Percentiles rank a stretch among this genome's conserved stretches.
Evolutionary conservation across 2,888 invertebrate species (phyloP).

Genomic region (Dolichomitus sp.): DNA sequence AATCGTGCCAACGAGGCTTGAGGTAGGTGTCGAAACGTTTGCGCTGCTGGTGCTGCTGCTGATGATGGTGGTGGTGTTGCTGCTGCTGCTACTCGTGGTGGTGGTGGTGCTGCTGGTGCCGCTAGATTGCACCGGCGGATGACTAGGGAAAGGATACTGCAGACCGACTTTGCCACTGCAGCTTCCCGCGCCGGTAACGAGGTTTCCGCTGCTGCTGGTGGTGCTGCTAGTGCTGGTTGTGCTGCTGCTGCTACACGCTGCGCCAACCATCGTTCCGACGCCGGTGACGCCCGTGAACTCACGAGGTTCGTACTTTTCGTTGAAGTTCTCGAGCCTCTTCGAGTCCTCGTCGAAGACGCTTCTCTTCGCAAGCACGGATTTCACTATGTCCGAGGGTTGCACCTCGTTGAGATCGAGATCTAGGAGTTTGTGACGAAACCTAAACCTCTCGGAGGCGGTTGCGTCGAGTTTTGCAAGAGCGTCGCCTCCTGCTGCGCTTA

Average conservation of each 20-base stretch:
- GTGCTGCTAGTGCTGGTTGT: slow-evolving; percentile 57
- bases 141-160: slow-evolving; percentile 93
- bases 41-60: slow-evolving; percentile 80
- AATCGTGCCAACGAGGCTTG: slow-evolving; percentile 60
- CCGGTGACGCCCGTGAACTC: slow-evolving; percentile 86
- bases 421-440: slow-evolving; percentile 91
- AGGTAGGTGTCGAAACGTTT: slow-evolving; percentile 56
- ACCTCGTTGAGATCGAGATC: slow-evolving; percentile 93
- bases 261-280: slow-evolving; percentile 67
- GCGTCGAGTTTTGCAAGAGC: slow-evolving; percentile 87
- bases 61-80: slow-evolving; percentile 86
- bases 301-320: slow-evolving; percentile 93
- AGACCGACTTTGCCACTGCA: slow-evolving; percentile 87
- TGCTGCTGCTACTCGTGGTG: slow-evolving; percentile 83
- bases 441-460: slow-evolving; percentile 87
- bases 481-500: slow-evolving; percentile 88
- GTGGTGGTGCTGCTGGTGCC: slow-evolving; percentile 85
- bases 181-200: slow-evolving; percentile 73
- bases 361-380: slow-evolving; percentile 95
- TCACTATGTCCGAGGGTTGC: slow-evolving; percentile 97
- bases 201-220: slow-evolving; percentile 60
- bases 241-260: slow-evolving; percentile 61
- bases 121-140: slow-evolving; percentile 88
- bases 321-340: slow-evolving; percentile 95
- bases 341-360: slow-evolving; percentile 99